Evolutionary conservation across 2,113 vertebrate species (phyloP).

Genomic region (Synodontis membranacea): DNA sequence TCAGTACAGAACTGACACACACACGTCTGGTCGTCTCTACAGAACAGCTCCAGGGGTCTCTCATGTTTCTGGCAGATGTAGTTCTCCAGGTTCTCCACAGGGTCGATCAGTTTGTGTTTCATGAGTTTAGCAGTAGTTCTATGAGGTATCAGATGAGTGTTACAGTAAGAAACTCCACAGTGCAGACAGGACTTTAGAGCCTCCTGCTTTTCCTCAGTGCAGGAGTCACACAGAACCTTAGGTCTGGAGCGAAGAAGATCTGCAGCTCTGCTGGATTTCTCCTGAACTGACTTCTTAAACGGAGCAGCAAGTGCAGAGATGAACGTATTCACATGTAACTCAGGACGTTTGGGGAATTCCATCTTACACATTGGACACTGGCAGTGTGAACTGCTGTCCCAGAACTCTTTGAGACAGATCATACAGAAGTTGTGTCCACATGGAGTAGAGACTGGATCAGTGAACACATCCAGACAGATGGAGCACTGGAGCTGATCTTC

Average conservation of each 20-base stretch:
- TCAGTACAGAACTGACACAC: conserved; percentile 19
- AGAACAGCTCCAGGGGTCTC: conserved; percentile 32
- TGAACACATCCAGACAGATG: no score
- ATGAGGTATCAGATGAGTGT: no score
- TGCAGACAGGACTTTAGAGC: not conserved
- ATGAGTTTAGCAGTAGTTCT: no score
- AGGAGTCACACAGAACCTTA: not conserved
- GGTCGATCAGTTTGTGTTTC: no score
- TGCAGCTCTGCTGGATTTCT: not conserved
- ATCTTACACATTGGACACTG: not conserved
- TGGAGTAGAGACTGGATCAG: no score
- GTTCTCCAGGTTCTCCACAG: conserved; percentile 21
- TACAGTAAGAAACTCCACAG: no score
- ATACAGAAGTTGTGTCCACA: no score
- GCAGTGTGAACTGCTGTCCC: no score
- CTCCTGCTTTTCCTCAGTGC: not conserved
- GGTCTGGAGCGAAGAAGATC: not conserved
- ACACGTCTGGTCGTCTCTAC: conserved; percentile 15
- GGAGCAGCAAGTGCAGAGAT: conserved; percentile 19
- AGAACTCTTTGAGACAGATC: no score
- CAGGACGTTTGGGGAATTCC: not conserved
- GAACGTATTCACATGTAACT: conserved; percentile 16
- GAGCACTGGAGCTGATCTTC: no score
- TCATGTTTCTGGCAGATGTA: conserved; percentile 31
- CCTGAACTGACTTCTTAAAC: conserved; percentile 2